These are phyloP conservation scores for Rhagophthalmus giganteus DNA, from an alignment of 2,888 invertebrate species.

Conservation along the genomic window DNA sequence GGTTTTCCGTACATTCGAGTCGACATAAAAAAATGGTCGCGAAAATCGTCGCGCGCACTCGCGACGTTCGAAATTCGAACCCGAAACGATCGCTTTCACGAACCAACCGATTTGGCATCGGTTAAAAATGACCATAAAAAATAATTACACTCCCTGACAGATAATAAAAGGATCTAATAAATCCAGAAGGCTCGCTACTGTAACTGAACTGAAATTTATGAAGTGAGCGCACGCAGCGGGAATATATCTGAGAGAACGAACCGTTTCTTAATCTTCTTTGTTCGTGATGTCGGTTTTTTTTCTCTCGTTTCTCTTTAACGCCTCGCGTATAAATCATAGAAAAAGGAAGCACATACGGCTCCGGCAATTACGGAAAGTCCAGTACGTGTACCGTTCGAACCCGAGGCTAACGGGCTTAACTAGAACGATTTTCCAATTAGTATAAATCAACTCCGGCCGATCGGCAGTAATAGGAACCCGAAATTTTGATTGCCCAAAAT, in stretches of 20 bases:
- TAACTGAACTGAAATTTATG: constrained; percentile 40
- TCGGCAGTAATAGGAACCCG: constrained; percentile 34
- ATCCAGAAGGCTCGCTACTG: constrained; percentile 41
- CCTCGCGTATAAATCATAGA: constrained; percentile 8
- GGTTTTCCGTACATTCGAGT: too few relatives aligned
- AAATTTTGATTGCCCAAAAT: constrained; percentile 32
- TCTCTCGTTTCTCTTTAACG: constrained; percentile 18
- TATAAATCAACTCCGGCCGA: constrained; percentile 39
- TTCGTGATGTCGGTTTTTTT: constrained; percentile 17
- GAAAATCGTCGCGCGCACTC: too few relatives aligned
- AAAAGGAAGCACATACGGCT: constrained; percentile 13
- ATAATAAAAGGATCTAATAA: constrained; percentile 45
- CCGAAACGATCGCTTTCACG: background rate
- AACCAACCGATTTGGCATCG: constrained; percentile 6
- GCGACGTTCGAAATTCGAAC: background rate
- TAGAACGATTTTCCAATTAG: constrained; percentile 43
- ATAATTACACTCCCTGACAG: constrained; percentile 44
- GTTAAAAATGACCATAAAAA: constrained; percentile 37
- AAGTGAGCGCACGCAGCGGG: constrained; percentile 38
- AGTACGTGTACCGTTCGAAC: constrained; percentile 17
- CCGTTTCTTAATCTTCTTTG: constrained; percentile 18
- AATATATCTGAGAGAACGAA: constrained; percentile 25
- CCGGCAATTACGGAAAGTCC: constrained; percentile 9
- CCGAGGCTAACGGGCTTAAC: constrained; percentile 30
- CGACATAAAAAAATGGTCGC: too few relatives aligned